A percentile compares a stretch with the other conserved stretches of the same genome.
These are phyloP conservation scores for Atethmia centrago DNA, from an alignment of 2,888 invertebrate species.

Conservation along the genomic window DNA sequence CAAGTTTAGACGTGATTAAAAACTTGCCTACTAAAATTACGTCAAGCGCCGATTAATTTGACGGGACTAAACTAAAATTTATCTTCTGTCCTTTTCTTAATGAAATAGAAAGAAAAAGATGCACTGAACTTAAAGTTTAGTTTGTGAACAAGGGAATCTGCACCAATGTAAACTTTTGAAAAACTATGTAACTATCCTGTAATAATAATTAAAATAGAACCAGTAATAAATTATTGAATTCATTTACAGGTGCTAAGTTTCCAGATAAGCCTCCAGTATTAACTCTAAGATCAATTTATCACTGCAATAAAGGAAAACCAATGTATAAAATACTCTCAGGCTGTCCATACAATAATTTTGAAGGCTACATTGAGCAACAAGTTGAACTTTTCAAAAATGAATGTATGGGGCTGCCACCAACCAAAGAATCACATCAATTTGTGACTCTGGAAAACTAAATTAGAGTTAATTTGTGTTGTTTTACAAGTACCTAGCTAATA, in stretches of 20 bases:
- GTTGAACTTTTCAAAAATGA: conserved; percentile 87
- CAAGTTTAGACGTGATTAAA: too few relatives aligned
- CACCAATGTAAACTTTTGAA: too few relatives aligned
- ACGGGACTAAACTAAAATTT: too few relatives aligned
- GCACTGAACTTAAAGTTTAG: too few relatives aligned
- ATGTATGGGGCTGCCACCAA: conserved; percentile 78
- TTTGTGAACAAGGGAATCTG: too few relatives aligned
- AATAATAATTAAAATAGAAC: neutral
- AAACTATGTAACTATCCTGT: too few relatives aligned
- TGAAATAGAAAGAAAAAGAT: too few relatives aligned
- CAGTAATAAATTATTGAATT: conserved; percentile 5
- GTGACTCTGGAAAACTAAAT: conserved; percentile 77
- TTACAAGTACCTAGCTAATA: conserved; percentile 15
- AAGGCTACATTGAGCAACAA: conserved; percentile 87
- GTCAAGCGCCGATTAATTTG: too few relatives aligned
- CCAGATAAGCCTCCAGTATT: conserved; percentile 90
- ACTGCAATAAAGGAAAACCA: conserved; percentile 86
- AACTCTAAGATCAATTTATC: conserved; percentile 90
- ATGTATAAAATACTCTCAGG: conserved; percentile 81
- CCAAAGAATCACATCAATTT: conserved; percentile 73
- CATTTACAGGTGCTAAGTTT: conserved; percentile 84
- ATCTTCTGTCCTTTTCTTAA: too few relatives aligned
- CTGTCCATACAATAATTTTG: conserved; percentile 87
- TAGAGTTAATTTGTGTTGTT: neutral
- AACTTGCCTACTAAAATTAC: too few relatives aligned